These are phyloP conservation scores for Trissolcus brochymenae DNA, from an alignment of 2,888 invertebrate species.

Conservation along the genomic window DNA sequence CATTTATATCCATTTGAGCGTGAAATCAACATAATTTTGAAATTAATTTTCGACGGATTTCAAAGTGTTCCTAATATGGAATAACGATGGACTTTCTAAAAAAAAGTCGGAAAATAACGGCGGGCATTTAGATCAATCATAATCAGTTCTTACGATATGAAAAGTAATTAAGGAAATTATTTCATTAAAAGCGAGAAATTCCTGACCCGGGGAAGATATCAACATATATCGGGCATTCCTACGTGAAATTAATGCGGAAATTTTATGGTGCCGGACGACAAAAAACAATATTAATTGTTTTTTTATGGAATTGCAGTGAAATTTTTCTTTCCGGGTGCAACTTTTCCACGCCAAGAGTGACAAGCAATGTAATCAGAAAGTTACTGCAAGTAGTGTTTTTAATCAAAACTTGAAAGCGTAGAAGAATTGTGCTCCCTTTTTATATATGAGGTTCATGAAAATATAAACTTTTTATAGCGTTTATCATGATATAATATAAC, in stretches of 20 bases:
- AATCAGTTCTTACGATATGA: constrained; percentile 27
- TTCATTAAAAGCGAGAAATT: constrained; percentile 37
- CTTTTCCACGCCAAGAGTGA: constrained; percentile 14
- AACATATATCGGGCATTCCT: constrained; percentile 30
- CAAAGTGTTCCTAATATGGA: too few relatives aligned
- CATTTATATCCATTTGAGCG: too few relatives aligned
- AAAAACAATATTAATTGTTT: constrained; percentile 29
- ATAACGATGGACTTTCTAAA: background rate
- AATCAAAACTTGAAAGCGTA: constrained; percentile 13
- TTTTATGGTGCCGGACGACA: constrained; percentile 6
- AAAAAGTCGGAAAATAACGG: background rate
- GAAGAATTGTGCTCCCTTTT: constrained; percentile 1
- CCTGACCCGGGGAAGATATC: constrained; percentile 30
- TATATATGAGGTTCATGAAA: constrained; percentile 5
- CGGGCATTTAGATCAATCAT: constrained; percentile 24
- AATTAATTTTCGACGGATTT: too few relatives aligned
- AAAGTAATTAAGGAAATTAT: constrained; percentile 41
- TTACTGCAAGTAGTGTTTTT: constrained; percentile 11
- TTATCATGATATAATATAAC: background rate
- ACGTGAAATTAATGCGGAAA: constrained; percentile 15
- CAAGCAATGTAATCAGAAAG: constrained; percentile 18
- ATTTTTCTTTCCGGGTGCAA: background rate
- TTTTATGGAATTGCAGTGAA: constrained; percentile 16
- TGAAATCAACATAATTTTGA: too few relatives aligned
- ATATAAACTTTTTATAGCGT: background rate